These are phyloP conservation scores for Lagodon rhomboides DNA, from an alignment of 2,797 vertebrate genomes.

Conservation along the genomic window DNA sequence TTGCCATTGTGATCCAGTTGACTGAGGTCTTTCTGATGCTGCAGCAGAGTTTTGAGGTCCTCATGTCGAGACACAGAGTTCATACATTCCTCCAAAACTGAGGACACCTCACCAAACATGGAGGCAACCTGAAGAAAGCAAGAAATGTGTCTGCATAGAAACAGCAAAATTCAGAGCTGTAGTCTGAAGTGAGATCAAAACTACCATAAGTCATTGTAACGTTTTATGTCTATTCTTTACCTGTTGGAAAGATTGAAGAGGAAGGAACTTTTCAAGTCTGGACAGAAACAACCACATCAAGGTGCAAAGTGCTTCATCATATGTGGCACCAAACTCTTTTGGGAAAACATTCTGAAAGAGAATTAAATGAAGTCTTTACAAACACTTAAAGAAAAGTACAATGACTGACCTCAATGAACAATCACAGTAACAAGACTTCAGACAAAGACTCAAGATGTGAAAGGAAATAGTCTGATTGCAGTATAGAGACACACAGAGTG, in stretches of 20 bases:
- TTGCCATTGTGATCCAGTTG: conserved; percentile 53
- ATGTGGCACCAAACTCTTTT: conserved; percentile 82
- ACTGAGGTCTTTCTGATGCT: conserved; percentile 48
- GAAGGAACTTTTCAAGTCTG: conserved; percentile 81
- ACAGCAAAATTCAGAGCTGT: background rate
- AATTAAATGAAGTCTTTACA: background rate
- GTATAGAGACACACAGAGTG: background rate
- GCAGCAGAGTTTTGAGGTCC: conserved; percentile 60
- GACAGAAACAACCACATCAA: conserved; percentile 83
- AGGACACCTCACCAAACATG: conserved; percentile 50
- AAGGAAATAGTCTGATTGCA: background rate
- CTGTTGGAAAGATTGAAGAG: conserved; percentile 75
- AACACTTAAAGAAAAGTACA: background rate
- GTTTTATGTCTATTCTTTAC: conserved; percentile 55
- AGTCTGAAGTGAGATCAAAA: background rate
- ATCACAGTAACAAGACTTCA: background rate
- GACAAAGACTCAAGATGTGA: background rate
- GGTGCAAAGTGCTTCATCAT: conserved; percentile 74
- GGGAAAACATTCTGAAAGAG: conserved; percentile 76
- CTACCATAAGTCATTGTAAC: background rate
- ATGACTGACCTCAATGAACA: background rate
- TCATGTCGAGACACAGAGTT: conserved; percentile 63
- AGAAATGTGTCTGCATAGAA: background rate
- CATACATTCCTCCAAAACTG: conserved; percentile 61
- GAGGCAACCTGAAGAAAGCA: conserved; percentile 59